phyloP scores from a whole-genome alignment of 2,888 invertebrate genomes.

The Venustoraphidia nigricollis region DNA sequence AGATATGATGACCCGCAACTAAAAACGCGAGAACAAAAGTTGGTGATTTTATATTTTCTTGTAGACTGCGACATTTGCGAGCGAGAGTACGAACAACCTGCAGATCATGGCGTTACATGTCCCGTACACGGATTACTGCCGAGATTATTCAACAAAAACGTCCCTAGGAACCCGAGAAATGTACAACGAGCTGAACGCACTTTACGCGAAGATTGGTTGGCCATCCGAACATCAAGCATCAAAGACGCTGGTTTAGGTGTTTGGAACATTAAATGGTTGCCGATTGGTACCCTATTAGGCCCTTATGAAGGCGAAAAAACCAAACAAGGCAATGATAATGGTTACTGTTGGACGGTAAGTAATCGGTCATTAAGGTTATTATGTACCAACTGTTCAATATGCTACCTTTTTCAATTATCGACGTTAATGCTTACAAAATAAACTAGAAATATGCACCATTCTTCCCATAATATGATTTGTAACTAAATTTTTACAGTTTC shows the following conservation, averaged over 20 bases:
- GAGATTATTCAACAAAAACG: neutral
- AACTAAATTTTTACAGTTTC: too few species aligned
- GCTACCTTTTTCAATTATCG: too few species aligned
- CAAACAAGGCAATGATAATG: conserved; percentile 1
- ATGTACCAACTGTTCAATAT: too few species aligned
- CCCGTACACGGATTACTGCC: neutral
- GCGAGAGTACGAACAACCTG: neutral
- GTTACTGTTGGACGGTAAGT: conserved; percentile 3
- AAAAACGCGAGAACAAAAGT: too few species aligned
- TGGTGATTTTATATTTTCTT: too few species aligned
- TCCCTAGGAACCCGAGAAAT: neutral
- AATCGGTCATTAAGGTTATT: neutral
- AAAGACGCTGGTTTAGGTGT: conserved; percentile 9
- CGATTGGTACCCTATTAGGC: conserved; percentile 14
- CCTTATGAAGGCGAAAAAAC: conserved; percentile 15
- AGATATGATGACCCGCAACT: too few species aligned
- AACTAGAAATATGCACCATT: too few species aligned
- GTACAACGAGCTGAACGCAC: conserved; percentile 14
- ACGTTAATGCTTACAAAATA: too few species aligned
- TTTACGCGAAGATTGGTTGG: conserved; percentile 11
- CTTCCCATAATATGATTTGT: too few species aligned
- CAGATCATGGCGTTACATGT: neutral
- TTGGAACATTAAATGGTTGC: conserved; percentile 12
- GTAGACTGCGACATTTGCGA: neutral
- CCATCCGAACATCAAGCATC: conserved; percentile 12